Base-by-base conservation (phyloP, 1,140 invertebrate genomes). In the Lepidurus apus region DNA sequence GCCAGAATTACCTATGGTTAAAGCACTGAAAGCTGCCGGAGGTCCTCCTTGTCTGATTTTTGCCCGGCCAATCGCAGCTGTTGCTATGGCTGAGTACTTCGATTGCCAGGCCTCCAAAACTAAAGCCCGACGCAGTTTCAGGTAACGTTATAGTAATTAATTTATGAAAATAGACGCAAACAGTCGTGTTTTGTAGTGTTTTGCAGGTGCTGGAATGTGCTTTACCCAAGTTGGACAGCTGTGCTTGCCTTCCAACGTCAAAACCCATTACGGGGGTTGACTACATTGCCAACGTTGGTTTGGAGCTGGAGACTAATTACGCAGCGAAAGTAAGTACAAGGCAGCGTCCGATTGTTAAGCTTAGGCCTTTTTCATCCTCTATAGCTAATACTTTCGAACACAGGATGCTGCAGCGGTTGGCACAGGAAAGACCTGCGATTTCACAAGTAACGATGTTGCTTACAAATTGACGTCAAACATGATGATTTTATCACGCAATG, bases 1-100 rank as follows among this genome's bases (percentile, higher is more conserved):
- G 13, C 53, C 53, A n/a, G 53, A 65, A 65, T 7, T 65, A 1
- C 17, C 17, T 7, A n/a, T 65, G 53, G 53, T 65, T 10, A 65
- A 65, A 65, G 53, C 53, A 7, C 17, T 65, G 13, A 65, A 65
- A 65, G 53, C 9, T 21, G 6, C 7, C 17, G 53, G 53, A 65
- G 53, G 53, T 21, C 53, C 53, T 7, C 53, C 53, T 11, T 65
- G 53, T 21, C 17, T 65, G 6, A 65, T 65, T 21, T 65, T 65
- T 65, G 21, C 9, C 53, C 53, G 53, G 11, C 53, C 53, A 13
- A 65, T 65, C 21, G 53, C 53, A n/a, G 53, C 53, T 17, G 53
- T 65, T 65, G 53, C 53, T 65, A 65, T 65, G 53, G 53, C 53
- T 7, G 53, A 65, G 21, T 65, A n/a, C 53, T 65, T 21, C 53